A percentile compares a stretch with the other conserved stretches of the same genome.
Evolutionary conservation across 2,888 invertebrate species (phyloP).

Genomic region (Lomographa bimaculata): DNA sequence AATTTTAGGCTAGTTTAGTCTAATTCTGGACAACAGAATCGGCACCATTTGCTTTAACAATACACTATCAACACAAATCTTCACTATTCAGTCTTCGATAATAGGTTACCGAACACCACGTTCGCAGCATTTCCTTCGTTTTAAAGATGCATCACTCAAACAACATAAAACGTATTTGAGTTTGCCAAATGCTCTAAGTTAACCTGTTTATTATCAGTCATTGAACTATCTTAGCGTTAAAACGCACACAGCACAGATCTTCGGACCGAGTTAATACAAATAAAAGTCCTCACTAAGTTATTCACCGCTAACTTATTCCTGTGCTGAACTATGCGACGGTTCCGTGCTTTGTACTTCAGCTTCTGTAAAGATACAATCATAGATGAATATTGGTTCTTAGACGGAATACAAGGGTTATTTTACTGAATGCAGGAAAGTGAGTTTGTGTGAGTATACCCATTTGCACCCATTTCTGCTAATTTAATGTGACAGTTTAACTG

Average conservation of each 20-base stretch:
- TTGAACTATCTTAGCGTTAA: constrained; percentile 38
- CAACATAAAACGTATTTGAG: constrained; percentile 3
- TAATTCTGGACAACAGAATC: no score
- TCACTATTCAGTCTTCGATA: constrained; percentile 69
- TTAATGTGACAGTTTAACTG: no score
- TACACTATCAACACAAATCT: constrained; percentile 43
- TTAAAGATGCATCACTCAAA: constrained; percentile 1
- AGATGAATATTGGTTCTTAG: no score
- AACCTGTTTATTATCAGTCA: constrained; percentile 32
- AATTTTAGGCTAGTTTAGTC: no score
- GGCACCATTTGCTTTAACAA: constrained; percentile 45
- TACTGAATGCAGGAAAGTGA: constrained; percentile 5
- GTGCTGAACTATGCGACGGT: constrained; percentile 70
- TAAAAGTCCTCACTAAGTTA: constrained; percentile 27
- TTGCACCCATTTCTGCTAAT: no score
- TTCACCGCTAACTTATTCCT: constrained; percentile 47
- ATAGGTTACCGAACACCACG: constrained; percentile 48
- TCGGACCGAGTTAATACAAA: constrained; percentile 38
- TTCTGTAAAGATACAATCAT: constrained; percentile 50
- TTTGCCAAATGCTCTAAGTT: constrained; percentile 17
- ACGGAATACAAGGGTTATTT: no score
- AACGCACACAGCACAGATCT: constrained; percentile 43
- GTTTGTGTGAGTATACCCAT: constrained; percentile 11
- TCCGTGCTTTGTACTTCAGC: constrained; percentile 65
- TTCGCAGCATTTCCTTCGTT: constrained; percentile 5